phyloP scores from a whole-genome alignment of 1,140 invertebrate genomes.

The silkworm (Bombyx mori) region ASM3026992v2 NC_085114.1:7975001-7975500 shows the following conservation, averaged over 20 bases:
- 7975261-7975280: slow-evolving; percentile 16
- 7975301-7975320: not conserved
- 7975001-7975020: slow-evolving; percentile 13
- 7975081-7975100: slow-evolving; percentile 26
- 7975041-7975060: slow-evolving; percentile 28
- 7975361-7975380: too few relatives aligned
- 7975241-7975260: slow-evolving; percentile 16
- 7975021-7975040: slow-evolving; percentile 4
- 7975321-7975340: too few relatives aligned
- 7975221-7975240: slow-evolving; percentile 28
- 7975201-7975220: slow-evolving; percentile 41
- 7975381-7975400: too few relatives aligned
- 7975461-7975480: slow-evolving; percentile 30
- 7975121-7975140: slow-evolving; percentile 35
- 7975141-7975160: slow-evolving; percentile 35
- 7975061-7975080: slow-evolving; percentile 22
- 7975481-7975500: slow-evolving; percentile 33
- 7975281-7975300: not conserved
- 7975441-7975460: slow-evolving; percentile 9
- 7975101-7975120: slow-evolving; percentile 30
- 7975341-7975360: too few relatives aligned
- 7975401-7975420: slow-evolving; percentile 8
- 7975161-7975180: slow-evolving; percentile 28
- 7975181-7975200: slow-evolving; percentile 20
- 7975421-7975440: slow-evolving; percentile 13